These are phyloP conservation scores for Ptilonorhynchus violaceus DNA, from an alignment of 2,113 vertebrate species.

Conservation along the genomic window DNA sequence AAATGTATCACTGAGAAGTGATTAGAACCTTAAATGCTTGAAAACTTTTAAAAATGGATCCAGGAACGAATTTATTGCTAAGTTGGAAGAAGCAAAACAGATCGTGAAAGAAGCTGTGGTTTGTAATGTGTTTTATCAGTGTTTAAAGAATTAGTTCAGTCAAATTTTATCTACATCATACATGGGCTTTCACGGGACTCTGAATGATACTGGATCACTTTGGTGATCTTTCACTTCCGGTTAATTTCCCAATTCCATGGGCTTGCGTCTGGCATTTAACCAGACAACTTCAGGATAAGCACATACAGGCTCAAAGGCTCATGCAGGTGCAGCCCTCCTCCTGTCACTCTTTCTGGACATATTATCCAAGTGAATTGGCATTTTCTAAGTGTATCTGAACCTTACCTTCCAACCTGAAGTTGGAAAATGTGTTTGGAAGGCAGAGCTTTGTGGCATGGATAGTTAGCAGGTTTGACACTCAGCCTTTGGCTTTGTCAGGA, in stretches of 20 bases:
- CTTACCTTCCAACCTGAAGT: too few species aligned
- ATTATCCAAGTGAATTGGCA: background rate
- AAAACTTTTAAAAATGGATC: background rate
- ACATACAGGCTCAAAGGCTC: rapidly evolving
- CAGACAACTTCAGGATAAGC: background rate
- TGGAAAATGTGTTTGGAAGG: background rate
- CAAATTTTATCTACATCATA: background rate
- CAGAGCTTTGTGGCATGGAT: background rate
- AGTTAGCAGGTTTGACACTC: background rate
- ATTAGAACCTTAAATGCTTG: background rate
- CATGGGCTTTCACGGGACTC: background rate
- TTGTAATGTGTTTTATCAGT: background rate
- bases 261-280: background rate
- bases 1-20: background rate
- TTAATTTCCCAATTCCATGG: background rate
- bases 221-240: background rate
- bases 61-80: background rate
- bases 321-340: background rate
- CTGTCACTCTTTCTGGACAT: background rate
- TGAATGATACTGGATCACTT: background rate
- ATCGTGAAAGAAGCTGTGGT: background rate
- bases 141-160: background rate
- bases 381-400: background rate
- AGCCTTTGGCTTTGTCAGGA: background rate
- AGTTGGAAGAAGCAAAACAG: background rate